Percentiles rank a stretch among this genome's conserved stretches.
These are phyloP conservation scores for Bradysia coprophila DNA, from an alignment of 1,140 invertebrate genomes.

Conservation along the genomic window DNA sequence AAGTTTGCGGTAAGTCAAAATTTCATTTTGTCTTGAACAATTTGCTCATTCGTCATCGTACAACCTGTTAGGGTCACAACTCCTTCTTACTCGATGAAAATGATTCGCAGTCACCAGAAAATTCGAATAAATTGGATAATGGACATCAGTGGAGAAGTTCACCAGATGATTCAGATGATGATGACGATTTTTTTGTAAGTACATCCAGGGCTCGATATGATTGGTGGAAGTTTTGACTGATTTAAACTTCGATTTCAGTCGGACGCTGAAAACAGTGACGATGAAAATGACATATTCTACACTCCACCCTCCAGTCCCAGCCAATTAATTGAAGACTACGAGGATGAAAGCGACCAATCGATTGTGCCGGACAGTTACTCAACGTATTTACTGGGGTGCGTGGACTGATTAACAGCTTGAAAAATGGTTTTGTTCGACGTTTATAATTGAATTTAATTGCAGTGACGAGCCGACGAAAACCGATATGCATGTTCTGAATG, in stretches of 20 bases:
- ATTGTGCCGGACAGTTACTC: slow-evolving; percentile 14
- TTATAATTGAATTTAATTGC: slow-evolving; percentile 11
- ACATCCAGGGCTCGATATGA: not conserved
- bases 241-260: not conserved
- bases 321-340: not conserved
- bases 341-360: slow-evolving; percentile 10
- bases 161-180: not conserved
- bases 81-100: too few species aligned
- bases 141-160: not conserved
- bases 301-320: not conserved
- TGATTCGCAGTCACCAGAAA: too few species aligned
- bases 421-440: too few species aligned
- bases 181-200: not conserved
- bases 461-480: slow-evolving; percentile 45
- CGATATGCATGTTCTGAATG: slow-evolving; percentile 48
- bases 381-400: slow-evolving; percentile 1
- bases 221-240: not conserved
- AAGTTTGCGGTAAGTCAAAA: too few species aligned
- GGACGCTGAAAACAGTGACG: slow-evolving; percentile 7
- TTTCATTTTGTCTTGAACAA: too few species aligned
- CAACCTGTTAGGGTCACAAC: too few species aligned
- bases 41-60: too few species aligned
- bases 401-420: too few species aligned
- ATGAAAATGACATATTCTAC: slow-evolving; percentile 18
- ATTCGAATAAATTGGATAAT: not conserved